Percentiles rank a stretch among this genome's conserved stretches.
These are phyloP conservation scores for Orchesella flavescens DNA, from an alignment of 2,888 invertebrate species.

Conservation along the genomic window DNA sequence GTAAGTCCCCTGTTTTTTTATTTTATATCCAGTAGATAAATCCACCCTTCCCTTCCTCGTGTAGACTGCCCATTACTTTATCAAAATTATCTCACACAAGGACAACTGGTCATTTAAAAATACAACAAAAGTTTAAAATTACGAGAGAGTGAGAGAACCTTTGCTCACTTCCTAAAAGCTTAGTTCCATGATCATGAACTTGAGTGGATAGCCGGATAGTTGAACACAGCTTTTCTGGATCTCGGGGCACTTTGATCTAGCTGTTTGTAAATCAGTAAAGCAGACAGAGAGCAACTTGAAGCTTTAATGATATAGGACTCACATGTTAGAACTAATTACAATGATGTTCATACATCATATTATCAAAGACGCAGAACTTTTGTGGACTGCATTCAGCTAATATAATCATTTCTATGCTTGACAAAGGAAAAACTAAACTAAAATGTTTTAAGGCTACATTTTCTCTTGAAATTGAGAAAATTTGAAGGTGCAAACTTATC, in stretches of 20 bases:
- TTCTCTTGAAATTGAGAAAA: too few relatives aligned
- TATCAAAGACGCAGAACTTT: too few relatives aligned
- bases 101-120: slow-evolving; percentile 46
- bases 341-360: too few relatives aligned
- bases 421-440: too few relatives aligned
- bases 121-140: slow-evolving; percentile 26
- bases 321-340: too few relatives aligned
- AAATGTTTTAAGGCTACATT: too few relatives aligned
- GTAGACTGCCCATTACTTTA: slow-evolving; percentile 30
- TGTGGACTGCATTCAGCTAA: too few relatives aligned
- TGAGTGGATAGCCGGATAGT: not conserved
- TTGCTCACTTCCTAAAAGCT: not conserved
- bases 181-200: slow-evolving; percentile 6
- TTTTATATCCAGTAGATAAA: slow-evolving; percentile 15
- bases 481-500: too few relatives aligned
- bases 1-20: slow-evolving; percentile 44
- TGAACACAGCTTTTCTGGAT: not conserved
- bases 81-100: slow-evolving; percentile 41
- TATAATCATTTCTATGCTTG: too few relatives aligned
- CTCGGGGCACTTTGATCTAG: slow-evolving; percentile 34
- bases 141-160: slow-evolving; percentile 2
- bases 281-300: too few relatives aligned
- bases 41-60: slow-evolving; percentile 37
- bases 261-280: not conserved
- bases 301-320: too few relatives aligned